Percentiles rank a stretch among this genome's conserved stretches.
phyloP scores from a whole-genome alignment of 2,113 vertebrate genomes.

The Nansenia antarctica region DNA sequence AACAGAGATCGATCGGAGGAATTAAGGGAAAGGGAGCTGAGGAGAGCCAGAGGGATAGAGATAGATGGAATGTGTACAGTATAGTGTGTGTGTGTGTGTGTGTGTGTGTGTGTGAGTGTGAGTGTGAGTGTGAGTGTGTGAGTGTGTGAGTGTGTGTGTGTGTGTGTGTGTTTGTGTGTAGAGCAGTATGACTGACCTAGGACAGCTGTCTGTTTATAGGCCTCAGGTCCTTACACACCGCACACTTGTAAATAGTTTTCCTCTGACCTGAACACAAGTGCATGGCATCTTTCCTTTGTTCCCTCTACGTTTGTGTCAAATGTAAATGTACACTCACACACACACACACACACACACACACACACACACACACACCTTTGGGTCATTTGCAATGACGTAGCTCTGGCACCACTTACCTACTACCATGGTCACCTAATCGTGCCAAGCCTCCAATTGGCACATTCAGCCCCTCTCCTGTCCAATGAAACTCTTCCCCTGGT shows the following conservation, averaged over 20 bases:
- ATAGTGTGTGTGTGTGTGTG: conserved; percentile 8
- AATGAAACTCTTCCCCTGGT: too few species aligned
- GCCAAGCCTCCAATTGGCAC: background rate
- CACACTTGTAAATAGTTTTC: conserved; percentile 65
- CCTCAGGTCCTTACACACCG: conserved; percentile 27
- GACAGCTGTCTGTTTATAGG: conserved; percentile 56
- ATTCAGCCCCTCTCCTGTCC: background rate
- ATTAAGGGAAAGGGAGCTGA: too few species aligned
- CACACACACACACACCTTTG: background rate
- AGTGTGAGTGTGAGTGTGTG: conserved; percentile 2
- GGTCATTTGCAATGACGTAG: background rate
- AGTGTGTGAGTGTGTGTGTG: background rate
- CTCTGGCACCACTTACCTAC: background rate
- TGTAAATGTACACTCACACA: background rate
- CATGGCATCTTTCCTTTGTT: conserved; percentile 14
- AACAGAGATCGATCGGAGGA: too few species aligned
- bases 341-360: background rate
- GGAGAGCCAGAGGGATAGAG: too few species aligned
- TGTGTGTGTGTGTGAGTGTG: conserved; percentile 5
- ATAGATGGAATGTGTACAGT: background rate
- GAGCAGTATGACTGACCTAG: conserved; percentile 19
- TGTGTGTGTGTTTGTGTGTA: background rate
- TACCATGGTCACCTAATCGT: background rate
- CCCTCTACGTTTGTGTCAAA: background rate
- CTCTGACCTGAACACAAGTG: conserved; percentile 45